Conservation (phyloP, 2,113 vertebrate genomes). For the Setophaga petechia region DNA sequence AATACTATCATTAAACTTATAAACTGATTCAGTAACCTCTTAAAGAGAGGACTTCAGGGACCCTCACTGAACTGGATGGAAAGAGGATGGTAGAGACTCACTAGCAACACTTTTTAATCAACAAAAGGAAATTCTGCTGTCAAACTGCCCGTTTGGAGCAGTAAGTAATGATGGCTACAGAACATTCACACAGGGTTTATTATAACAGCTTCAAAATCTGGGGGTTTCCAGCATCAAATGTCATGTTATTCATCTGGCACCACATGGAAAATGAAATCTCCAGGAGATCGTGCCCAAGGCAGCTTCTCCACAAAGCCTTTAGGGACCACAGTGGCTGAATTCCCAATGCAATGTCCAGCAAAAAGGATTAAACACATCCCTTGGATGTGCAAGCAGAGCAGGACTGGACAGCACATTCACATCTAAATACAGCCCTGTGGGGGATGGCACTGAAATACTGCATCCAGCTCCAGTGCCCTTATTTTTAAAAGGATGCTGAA, state of each 20-base stretch:
- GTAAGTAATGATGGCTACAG: neutral
- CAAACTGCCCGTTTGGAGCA: neutral
- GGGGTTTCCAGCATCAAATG: neutral
- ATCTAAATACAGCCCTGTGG: neutral
- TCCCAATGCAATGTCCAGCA: neutral
- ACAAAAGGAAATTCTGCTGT: neutral
- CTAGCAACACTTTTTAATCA: neutral
- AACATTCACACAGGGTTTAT: neutral
- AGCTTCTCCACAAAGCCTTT: neutral
- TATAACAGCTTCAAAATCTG: neutral
- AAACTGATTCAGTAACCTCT: neutral
- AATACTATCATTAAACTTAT: neutral
- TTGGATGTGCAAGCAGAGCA: neutral
- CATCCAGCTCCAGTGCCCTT: neutral
- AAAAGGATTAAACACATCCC: neutral
- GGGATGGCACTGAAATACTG: neutral
- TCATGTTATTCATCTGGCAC: neutral
- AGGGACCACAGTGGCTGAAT: neutral
- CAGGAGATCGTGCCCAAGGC: neutral
- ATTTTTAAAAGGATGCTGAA: constrained; percentile 13
- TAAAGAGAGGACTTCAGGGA: neutral
- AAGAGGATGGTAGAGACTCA: neutral
- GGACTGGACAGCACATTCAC: neutral
- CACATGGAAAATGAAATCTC: neutral
- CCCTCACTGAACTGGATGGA: neutral